Evolutionary conservation across 2,113 vertebrate genomes (phyloP), one percentile per base, ranked within the genome.

Genomic region (Aptenodytes forsteri): DNA sequence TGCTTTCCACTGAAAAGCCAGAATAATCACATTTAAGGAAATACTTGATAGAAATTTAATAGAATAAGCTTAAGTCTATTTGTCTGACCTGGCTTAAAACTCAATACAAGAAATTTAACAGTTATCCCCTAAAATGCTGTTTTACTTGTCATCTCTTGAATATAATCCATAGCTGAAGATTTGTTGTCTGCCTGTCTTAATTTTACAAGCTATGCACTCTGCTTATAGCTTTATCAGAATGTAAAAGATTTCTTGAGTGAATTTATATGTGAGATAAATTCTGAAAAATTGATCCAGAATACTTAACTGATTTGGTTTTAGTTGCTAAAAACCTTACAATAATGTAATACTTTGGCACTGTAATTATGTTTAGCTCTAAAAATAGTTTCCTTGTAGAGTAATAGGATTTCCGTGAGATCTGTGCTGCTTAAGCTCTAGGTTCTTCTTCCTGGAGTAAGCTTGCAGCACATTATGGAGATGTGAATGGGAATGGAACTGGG

Each of bases 121-220:
- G 47, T 93, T 77, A 81, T 83, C 49, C 64, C 30, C 20, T 49
- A 70, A 83, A 90, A 90, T 79, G 38, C 9, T 87, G 32, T 56
- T 95, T 96, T 72, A 49, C 49, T 93, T 81, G 62, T 92, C 49
- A 77, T 84, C 25, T 94, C 66, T 89, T 83, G 76, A 88, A 65
- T 70, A 59, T 78, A 84, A 93, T 71, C 70, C 84, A 67, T 55
- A 79, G 32, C 61, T 85, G 92, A 84, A 91, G 25, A 89, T 92
- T 84, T 88, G 20, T 90, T 82, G 22, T 49, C 49, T 92, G 67
- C 50, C 30, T 92, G 62, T 78, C 72, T 87, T 80, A n/a, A 46
- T 94, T 91, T 89, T 84, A 73, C 47, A 94, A 42, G 67, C 30
- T 52, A 12, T 13, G 4, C 3, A 10, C 26, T 83, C 30, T 91